A percentile compares a stretch with the other conserved stretches of the same genome.
Evolutionary conservation across 2,888 invertebrate species (phyloP).

Genomic region (Schrankia costaestrigalis): DNA sequence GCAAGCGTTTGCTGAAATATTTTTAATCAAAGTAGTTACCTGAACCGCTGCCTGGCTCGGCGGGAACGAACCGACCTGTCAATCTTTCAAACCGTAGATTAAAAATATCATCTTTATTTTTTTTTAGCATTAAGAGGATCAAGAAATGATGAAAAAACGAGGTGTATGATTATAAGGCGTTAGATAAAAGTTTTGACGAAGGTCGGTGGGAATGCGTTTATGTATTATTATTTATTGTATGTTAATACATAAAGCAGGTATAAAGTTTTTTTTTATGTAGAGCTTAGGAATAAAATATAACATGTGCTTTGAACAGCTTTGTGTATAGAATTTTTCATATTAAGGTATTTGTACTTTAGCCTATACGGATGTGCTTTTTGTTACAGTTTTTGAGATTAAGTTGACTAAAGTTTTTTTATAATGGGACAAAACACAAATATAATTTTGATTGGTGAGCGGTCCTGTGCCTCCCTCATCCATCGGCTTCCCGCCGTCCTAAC

Average conservation of each 20-base stretch:
- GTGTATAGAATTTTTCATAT: no score
- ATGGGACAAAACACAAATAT: no score
- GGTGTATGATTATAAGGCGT: conserved; percentile 73
- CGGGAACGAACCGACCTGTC: conserved; percentile 74
- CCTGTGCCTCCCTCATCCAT: no score
- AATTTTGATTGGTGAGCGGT: no score
- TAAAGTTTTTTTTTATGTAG: conserved; percentile 11
- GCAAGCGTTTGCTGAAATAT: conserved; percentile 71
- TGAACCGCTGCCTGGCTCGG: conserved; percentile 59
- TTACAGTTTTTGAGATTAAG: no score
- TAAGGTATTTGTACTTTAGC: no score
- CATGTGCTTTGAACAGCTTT: no score
- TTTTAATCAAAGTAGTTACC: conserved; percentile 79
- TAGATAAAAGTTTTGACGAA: conserved; percentile 79
- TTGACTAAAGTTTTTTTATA: no score
- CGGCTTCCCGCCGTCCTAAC: no score
- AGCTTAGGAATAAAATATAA: no score
- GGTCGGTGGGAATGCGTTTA: conserved; percentile 59
- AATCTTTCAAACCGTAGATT: conserved; percentile 79
- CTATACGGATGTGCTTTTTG: no score
- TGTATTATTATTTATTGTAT: conserved; percentile 34
- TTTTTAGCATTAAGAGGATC: conserved; percentile 73
- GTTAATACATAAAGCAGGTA: conserved; percentile 29
- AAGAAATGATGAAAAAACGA: conserved; percentile 64
- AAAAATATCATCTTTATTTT: conserved; percentile 76